A percentile compares a stretch with the other conserved stretches of the same genome.
Evolutionary conservation across 37 sponge, comb jelly and placozoan genomes (phyloP).

Genomic region (Petrosia ficiformis): DNA sequence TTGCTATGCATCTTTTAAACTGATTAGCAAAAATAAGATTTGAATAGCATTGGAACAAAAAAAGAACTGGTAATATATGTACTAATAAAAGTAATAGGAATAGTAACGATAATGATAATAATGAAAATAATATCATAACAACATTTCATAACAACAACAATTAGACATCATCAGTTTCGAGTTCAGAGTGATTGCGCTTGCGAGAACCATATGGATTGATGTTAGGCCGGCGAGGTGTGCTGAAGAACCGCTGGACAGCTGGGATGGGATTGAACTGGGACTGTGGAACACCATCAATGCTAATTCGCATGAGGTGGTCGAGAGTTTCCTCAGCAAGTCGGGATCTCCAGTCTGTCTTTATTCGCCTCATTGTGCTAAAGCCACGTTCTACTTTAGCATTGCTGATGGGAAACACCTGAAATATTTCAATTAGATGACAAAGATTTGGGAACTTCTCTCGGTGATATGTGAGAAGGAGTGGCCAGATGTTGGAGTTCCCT

Average conservation of each 20-base stretch:
- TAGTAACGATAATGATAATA: too few species aligned
- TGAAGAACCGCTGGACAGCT: slow-evolving; percentile 18
- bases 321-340: slow-evolving; percentile 15
- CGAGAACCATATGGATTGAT: slow-evolving; percentile 21
- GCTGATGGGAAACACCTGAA: slow-evolving; percentile 33
- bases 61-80: too few species aligned
- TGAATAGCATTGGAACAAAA: too few species aligned
- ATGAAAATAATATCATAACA: too few species aligned
- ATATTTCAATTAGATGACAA: slow-evolving; percentile 11
- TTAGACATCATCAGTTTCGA: too few species aligned
- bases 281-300: slow-evolving; percentile 17
- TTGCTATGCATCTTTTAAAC: too few species aligned
- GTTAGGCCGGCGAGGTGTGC: slow-evolving; percentile 10
- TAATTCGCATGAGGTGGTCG: slow-evolving; percentile 34
- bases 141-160: too few species aligned
- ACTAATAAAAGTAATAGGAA: too few species aligned
- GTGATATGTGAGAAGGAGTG: slow-evolving; percentile 13
- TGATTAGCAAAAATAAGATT: too few species aligned
- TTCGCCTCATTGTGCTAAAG: slow-evolving; percentile 26
- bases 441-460: slow-evolving; percentile 22
- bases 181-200: too few species aligned
- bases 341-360: slow-evolving; percentile 36
- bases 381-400: slow-evolving; percentile 35
- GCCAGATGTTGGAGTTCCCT: slow-evolving; percentile 14
- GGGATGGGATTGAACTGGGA: background rate